Evolutionary conservation across 2,797 vertebrate species (phyloP), one percentile per base, ranked within the genome.

Genomic region (Tapirus indicus): DNA sequence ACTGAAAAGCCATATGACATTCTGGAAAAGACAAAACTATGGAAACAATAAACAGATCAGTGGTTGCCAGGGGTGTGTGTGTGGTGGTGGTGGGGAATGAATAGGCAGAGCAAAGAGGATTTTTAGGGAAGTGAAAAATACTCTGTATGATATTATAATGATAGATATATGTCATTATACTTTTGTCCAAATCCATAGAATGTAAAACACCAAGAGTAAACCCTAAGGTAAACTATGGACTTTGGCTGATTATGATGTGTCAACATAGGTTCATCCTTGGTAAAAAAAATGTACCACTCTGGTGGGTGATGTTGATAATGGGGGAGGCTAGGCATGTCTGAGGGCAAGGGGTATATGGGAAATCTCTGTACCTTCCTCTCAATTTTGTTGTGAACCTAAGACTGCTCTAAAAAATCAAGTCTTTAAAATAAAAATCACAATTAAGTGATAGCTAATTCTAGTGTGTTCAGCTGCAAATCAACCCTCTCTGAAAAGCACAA

Each of bases 391-490:
- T 7, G 49, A 83, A 72, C 23, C 78, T 83, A 23, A 83, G 49
- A 72, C 12, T 62, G n/a, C n/a, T 62, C 41, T 49, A 12, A 52
- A 54, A 84, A 52, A 89, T n/a, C 7, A 13, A 35, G n/a, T 64
- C 44, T 41, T 92, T 54, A 58, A 75, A 78, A 41, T 49, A 62
- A 78, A 79, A 71, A 41, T 13, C 58, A 69, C 20, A 80, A 21
- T 16, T 82, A 52, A 88, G 4, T 62, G 56, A 32, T 38, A 69
- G 69, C 35, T 88, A 86, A 94, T 71, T 92, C 58, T 69, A 79
- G 9, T 17, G 35, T 54, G 18, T 47, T 16, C 17, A 25, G 62
- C 14, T 91, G 14, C 56, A 78, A 96, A 87, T 82, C 47, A 74
- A 58, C 23, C 38, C 32, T 64, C 32, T 89, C 35, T 4, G 47